Conservation (phyloP, 2,888 invertebrate species). For the Leucoptera coffeella region DNA sequence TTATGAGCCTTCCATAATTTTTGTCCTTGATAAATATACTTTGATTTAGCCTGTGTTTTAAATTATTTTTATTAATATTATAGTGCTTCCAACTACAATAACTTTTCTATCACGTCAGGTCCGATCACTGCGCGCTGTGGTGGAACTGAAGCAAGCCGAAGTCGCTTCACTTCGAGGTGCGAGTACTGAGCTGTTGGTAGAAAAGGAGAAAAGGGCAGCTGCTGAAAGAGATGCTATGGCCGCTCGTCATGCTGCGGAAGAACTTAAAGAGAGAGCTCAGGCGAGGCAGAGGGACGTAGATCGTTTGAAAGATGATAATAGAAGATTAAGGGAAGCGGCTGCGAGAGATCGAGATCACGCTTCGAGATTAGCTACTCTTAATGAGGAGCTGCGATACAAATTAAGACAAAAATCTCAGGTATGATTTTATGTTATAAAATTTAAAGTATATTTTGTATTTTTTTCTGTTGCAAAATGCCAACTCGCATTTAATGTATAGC, state of each 20-base stretch:
- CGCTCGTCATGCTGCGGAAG: constrained; percentile 79
- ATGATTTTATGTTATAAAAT: too few species aligned
- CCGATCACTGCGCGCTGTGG: constrained; percentile 74
- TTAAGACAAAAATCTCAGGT: constrained; percentile 78
- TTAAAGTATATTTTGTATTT: too few species aligned
- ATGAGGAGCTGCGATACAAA: constrained; percentile 86
- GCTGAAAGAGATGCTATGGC: constrained; percentile 69
- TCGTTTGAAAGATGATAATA: constrained; percentile 53
- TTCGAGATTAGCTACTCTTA: constrained; percentile 70
- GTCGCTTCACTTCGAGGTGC: constrained; percentile 70
- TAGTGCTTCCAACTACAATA: too few species aligned
- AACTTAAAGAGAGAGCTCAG: constrained; percentile 74
- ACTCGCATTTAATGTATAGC: too few species aligned
- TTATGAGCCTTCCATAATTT: too few species aligned
- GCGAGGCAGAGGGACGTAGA: constrained; percentile 67
- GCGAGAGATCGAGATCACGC: constrained; percentile 75
- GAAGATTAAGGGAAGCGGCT: constrained; percentile 64
- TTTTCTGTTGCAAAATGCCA: too few species aligned
- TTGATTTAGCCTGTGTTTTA: too few species aligned
- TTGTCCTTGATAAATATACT: too few species aligned
- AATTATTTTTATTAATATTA: too few species aligned
- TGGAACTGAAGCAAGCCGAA: constrained; percentile 84
- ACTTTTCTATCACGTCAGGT: constrained; percentile 13
- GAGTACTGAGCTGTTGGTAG: constrained; percentile 62
- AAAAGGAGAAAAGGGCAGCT: constrained; percentile 67